Conservation (phyloP, 1,140 invertebrate genomes). For the Leptopilina clavipes region DNA sequence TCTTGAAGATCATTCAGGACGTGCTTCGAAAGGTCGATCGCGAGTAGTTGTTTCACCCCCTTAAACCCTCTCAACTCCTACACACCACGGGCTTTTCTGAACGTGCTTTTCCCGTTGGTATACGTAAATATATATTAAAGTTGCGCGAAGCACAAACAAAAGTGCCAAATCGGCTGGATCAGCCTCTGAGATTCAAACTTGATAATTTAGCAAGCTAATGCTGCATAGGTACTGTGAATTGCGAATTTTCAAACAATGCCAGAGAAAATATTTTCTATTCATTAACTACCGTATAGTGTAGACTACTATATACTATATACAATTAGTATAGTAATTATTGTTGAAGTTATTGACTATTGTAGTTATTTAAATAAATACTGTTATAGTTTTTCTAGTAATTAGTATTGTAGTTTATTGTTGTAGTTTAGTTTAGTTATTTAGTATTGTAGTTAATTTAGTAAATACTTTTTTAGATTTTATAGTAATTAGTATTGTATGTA, state of each 20-base stretch:
- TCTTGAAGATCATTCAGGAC: conserved; percentile 31
- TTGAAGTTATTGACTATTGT: no score
- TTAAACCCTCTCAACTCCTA: not conserved
- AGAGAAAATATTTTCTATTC: no score
- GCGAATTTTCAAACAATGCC: not conserved
- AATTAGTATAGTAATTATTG: no score
- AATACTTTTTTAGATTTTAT: no score
- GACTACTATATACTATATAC: no score
- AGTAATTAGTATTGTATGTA: no score
- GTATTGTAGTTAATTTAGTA: no score
- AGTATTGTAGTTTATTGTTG: no score
- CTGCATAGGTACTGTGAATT: not conserved
- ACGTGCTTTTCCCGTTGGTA: not conserved
- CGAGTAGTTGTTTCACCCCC: conserved; percentile 23
- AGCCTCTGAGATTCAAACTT: not conserved
- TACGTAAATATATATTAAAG: conserved; percentile 18
- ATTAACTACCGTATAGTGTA: no score
- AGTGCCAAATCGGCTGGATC: not conserved
- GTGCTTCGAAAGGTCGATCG: conserved; percentile 30
- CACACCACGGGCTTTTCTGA: not conserved
- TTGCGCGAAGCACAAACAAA: conserved; percentile 2
- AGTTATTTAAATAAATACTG: no score
- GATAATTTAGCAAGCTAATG: not conserved
- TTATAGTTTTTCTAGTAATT: no score
- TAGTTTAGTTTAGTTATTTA: no score